Evolutionary conservation across 2,797 vertebrate species (phyloP), one percentile per base, ranked within the genome.

Genomic region (Xenentodon cancila): DNA sequence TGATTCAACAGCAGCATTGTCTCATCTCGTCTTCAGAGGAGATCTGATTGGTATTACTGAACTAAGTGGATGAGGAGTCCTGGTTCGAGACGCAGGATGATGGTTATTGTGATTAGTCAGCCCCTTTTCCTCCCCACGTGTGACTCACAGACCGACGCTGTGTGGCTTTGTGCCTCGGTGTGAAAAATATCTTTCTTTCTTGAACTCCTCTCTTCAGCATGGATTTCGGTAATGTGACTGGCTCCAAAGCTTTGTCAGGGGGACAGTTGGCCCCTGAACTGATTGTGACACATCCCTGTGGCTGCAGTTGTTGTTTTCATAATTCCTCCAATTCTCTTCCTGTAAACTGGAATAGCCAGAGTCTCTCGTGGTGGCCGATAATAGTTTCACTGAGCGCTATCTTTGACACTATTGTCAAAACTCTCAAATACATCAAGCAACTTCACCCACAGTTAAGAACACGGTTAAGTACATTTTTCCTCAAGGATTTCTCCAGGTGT

Each of bases 61-160:
- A 5, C 40, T 46, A 54, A 78, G 74, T 59, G 64, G 53, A 25
- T 56, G 68, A 80, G 58, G 50, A 79, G n/a, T 69, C 59, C 76
- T 48, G 0, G 47, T 63, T 78, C 51, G 79, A 90, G 89, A 88
- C 84, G 72, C 77, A 80, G 77, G 82, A 84, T 84, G 80, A 84
- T 79, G 78, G 68, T 88, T 84, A 81, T 84, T 89, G 76, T 87
- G 81, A 88, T 91, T 91, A 90, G 75, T 92, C 90, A 92, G 89
- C 79, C 80, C 20, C 68, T 85, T 90, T 85, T 75, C 73, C 82
- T 84, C 73, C 74, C 37, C 59, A 40, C 13, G 53, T 91, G 90
- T 92, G 78, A 90, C 89, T 90, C 17, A 13, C 65, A 70, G 75
- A 32, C 73, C 13, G 37, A 61, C 53, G 61, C 73, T 81, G 79